phyloP scores from a whole-genome alignment of 1,140 invertebrate genomes.

The Drosophila sturtevanti region DNA sequence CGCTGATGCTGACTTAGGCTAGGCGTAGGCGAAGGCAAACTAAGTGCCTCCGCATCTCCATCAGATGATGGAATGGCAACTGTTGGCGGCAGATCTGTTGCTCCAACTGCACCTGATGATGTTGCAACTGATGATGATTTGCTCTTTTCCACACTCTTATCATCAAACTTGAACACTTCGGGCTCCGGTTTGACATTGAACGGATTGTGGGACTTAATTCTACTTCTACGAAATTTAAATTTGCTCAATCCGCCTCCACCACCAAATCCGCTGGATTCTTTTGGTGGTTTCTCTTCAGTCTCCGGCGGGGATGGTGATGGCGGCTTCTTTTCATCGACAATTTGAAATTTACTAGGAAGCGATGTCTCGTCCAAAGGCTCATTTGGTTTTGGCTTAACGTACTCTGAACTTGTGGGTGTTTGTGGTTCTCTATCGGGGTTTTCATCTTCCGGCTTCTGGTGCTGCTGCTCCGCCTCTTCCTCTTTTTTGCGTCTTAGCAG shows the following conservation, averaged over 20 bases:
- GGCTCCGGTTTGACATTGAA: constrained; percentile 50
- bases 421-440: constrained; percentile 21
- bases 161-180: constrained; percentile 78
- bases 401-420: constrained; percentile 22
- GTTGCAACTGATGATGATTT: neutral
- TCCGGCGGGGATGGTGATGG: constrained; percentile 15
- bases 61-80: constrained; percentile 18
- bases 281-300: constrained; percentile 37
- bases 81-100: constrained; percentile 18
- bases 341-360: constrained; percentile 54
- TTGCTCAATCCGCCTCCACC: constrained; percentile 56
- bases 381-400: neutral
- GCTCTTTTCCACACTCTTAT: constrained; percentile 53
- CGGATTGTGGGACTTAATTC: constrained; percentile 46
- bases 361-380: constrained; percentile 5
- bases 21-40: constrained; percentile 61
- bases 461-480: constrained; percentile 29
- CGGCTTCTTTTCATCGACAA: constrained; percentile 69
- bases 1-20: constrained; percentile 63
- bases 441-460: constrained; percentile 22
- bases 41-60: constrained; percentile 22
- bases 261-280: constrained; percentile 13
- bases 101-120: neutral
- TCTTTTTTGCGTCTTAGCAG: constrained; percentile 55
- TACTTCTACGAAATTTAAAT: constrained; percentile 71